phyloP scores from a whole-genome alignment of 2,797 vertebrate genomes.

The Sparus aurata region DNA sequence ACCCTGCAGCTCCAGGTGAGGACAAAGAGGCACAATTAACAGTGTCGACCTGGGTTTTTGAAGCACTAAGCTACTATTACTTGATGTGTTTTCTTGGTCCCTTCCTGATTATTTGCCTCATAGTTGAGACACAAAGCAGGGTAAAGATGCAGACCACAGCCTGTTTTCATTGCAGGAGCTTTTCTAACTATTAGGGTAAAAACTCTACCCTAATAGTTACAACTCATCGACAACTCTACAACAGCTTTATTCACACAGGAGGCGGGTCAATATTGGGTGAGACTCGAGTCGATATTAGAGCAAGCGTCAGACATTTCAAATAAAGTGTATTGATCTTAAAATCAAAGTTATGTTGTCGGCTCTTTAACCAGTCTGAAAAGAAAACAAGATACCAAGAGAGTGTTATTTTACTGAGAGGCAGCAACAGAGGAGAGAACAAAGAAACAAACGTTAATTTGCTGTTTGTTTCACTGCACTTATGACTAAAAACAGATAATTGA shows the following conservation, averaged over 20 bases:
- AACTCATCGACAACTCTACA: not conserved
- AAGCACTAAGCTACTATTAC: too few species aligned
- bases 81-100: not conserved
- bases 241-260: not conserved
- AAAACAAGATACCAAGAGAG: not conserved
- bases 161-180: not conserved
- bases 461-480: not conserved
- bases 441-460: not conserved
- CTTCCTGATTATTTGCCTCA: too few species aligned
- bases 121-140: not conserved
- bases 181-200: not conserved
- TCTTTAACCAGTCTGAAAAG: not conserved
- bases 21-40: not conserved
- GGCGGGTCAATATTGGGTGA: not conserved
- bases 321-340: not conserved
- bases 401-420: not conserved
- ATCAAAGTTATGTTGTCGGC: not conserved
- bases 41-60: not conserved
- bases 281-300: not conserved
- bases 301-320: not conserved
- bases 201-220: too few species aligned
- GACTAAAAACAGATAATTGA: not conserved
- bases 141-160: not conserved
- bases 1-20: constrained; percentile 88
- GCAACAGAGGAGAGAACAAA: not conserved